These are phyloP conservation scores for Acanthurus tractus DNA, from an alignment of 2,797 vertebrate species.

Conservation along the genomic window DNA sequence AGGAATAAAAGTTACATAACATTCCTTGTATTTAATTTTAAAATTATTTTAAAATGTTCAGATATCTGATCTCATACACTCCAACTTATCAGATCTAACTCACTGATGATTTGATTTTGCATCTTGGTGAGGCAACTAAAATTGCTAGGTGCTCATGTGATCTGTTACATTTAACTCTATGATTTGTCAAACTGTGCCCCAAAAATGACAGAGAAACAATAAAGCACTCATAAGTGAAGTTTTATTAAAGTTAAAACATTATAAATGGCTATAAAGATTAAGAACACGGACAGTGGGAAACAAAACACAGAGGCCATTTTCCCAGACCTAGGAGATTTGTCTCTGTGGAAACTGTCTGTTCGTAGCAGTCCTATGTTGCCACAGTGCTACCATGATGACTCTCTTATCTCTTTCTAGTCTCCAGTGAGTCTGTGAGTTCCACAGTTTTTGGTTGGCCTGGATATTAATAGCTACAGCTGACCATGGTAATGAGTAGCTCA, in stretches of 20 bases:
- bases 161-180: background rate
- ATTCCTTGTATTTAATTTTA: background rate
- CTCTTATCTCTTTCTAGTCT: slow-evolving; percentile 65
- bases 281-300: slow-evolving; percentile 59
- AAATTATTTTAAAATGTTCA: background rate
- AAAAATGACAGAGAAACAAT: slow-evolving; percentile 21
- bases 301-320: slow-evolving; percentile 40
- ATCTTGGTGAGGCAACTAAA: background rate
- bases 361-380: slow-evolving; percentile 55
- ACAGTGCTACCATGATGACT: slow-evolving; percentile 61
- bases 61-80: background rate
- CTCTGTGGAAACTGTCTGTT: slow-evolving; percentile 60
- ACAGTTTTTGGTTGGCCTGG: slow-evolving; percentile 43
- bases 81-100: background rate
- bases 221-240: slow-evolving; percentile 55
- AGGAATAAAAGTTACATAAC: background rate
- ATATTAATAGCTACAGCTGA: slow-evolving; percentile 66
- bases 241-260: slow-evolving; percentile 67
- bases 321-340: slow-evolving; percentile 58
- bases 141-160: background rate
- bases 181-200: too few relatives aligned
- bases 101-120: background rate
- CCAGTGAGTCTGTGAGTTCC: slow-evolving; percentile 41
- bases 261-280: slow-evolving; percentile 44
- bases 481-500: slow-evolving; percentile 60